phyloP scores from a whole-genome alignment of 92 coral and sea anemone genomes.

The Paramuricea clavata region DNA sequence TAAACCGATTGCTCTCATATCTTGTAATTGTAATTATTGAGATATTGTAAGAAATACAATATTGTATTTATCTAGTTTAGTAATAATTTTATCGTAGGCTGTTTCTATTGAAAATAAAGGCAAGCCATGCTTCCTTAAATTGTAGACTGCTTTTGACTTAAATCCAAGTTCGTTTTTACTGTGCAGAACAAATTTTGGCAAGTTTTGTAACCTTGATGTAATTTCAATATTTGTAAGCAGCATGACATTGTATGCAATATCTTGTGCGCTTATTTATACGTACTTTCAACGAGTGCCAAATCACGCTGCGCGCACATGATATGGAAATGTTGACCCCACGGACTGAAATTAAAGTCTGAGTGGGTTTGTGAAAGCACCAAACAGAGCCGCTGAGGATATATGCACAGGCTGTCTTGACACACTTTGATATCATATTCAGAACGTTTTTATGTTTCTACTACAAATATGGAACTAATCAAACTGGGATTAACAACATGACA shows the following conservation, averaged over 20 bases:
- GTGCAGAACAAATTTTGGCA: conserved; percentile 9
- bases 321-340: conserved; percentile 44
- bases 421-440: background rate
- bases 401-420: background rate
- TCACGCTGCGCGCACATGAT: conserved; percentile 50
- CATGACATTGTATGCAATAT: conserved; percentile 29
- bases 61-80: no score
- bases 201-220: background rate
- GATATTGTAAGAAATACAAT: no score
- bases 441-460: background rate
- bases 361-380: conserved; percentile 20
- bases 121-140: no score
- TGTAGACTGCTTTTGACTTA: no score
- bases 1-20: no score
- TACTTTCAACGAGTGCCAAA: conserved; percentile 18
- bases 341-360: conserved; percentile 27
- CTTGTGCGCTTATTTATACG: background rate
- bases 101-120: no score
- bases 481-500: background rate
- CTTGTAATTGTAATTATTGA: no score
- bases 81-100: no score
- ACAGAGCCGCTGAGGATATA: conserved; percentile 1
- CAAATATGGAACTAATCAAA: background rate
- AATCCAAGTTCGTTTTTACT: no score
- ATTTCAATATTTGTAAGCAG: conserved; percentile 6